Evolutionary conservation across 2,888 invertebrate species (phyloP), one percentile per base, ranked within the genome.

Genomic region (Apamea crenata): DNA sequence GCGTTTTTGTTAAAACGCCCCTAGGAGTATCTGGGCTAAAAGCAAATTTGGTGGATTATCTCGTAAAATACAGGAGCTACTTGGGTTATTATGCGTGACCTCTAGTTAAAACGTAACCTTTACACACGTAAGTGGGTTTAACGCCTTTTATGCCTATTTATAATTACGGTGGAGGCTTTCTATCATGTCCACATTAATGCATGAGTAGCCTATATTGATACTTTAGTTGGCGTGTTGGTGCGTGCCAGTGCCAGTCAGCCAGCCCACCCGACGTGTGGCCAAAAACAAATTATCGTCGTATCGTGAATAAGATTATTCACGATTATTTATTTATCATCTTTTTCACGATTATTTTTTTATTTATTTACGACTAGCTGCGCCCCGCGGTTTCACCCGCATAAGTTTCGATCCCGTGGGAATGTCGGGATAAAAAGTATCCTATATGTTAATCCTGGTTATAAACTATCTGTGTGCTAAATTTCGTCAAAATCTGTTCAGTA

Each of bases 21-120:
- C 7, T 53, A 21, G 53, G 1, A 18, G 18, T 18, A 50, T 18
- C 18, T 50, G 50, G 5, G 18, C 18, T 50, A 25, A 36, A 53
- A 70, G 18, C 53, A n/a, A 6, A 7, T 36, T 53, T 53, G 4
- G 18, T 56, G 4, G 40, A 40, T 40, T 14, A n/a, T 61, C 25
- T 21, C 47, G 7, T 44, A 80, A 63, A 80, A 71, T 36, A 36
- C 2, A 14, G 18, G 21, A 71, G 25, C 47, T 36, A 8, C 18
- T 65, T 61, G 21, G 53, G n/a, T 32, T 70, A 50, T 47, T 6
- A 36, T 44, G 18, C 7, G 14, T 56, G 40, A 78, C 59, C 65
- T 70, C 69, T 66, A 53, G 2, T 69, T 44, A 70, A 67, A 78
- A 81, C 47, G n/a, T 71, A 61, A 84, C 81, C 84, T 79, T 84